A percentile compares a stretch with the other conserved stretches of the same genome.
Conservation (phyloP, 2,797 vertebrate genomes). For the Agapornis canus region DNA sequence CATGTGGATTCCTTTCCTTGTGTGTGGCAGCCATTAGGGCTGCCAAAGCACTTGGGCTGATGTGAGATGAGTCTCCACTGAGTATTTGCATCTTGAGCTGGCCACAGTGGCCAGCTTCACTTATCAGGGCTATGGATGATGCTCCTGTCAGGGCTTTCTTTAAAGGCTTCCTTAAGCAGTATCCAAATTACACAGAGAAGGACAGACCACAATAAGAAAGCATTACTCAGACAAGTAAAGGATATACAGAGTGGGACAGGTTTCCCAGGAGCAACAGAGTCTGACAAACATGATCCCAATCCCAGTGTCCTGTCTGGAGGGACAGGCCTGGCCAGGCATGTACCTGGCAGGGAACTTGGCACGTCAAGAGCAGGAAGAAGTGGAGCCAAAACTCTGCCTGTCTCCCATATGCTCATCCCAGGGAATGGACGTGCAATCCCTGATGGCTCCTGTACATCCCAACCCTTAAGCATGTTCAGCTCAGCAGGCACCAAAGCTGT, state of each 20-base stretch:
- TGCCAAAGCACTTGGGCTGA: neutral
- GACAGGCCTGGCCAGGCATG: neutral
- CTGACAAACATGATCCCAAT: neutral
- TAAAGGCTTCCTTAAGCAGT: neutral
- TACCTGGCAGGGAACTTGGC: neutral
- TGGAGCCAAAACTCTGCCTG: neutral
- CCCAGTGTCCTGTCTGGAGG: neutral
- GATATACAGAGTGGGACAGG: neutral
- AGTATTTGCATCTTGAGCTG: neutral
- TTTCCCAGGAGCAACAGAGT: neutral
- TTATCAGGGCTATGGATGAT: neutral
- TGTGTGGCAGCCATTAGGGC: accelerated
- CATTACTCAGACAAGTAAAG: neutral
- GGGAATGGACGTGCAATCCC: neutral
- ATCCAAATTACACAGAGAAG: neutral
- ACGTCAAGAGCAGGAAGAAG: neutral
- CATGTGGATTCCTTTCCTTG: neutral
- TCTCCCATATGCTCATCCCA: neutral
- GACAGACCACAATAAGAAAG: neutral
- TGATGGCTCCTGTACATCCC: neutral
- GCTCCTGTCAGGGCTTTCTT: neutral
- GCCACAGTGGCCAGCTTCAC: neutral
- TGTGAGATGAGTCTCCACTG: neutral
- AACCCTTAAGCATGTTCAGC: neutral
- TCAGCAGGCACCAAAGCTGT: neutral